A percentile compares a stretch with the other conserved stretches of the same genome.
These are phyloP conservation scores for Procambarus virginalis DNA, from an alignment of 1,140 invertebrate genomes.

Conservation along the genomic window DNA sequence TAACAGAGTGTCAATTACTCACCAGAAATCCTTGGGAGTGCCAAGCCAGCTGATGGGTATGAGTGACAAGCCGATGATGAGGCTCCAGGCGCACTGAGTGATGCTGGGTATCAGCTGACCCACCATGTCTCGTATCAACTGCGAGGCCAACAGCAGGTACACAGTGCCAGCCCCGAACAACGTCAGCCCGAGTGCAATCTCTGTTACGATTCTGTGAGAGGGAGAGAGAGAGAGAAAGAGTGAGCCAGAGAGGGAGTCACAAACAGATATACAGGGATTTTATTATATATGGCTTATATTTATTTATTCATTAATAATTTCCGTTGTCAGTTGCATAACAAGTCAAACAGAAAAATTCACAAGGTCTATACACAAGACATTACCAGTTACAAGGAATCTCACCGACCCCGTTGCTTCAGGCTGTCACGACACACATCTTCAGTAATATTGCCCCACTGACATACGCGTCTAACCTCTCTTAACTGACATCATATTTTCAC, in stretches of 20 bases:
- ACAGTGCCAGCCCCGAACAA: conserved; percentile 46
- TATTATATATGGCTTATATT: too few relatives aligned
- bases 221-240: background rate
- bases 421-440: too few relatives aligned
- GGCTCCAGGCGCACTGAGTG: conserved; percentile 78
- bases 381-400: too few relatives aligned
- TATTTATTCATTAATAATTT: too few relatives aligned
- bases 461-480: too few relatives aligned
- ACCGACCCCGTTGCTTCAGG: too few relatives aligned
- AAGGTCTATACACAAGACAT: too few relatives aligned
- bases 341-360: too few relatives aligned
- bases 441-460: too few relatives aligned
- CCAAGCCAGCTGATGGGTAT: conserved; percentile 82
- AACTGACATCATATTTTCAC: too few relatives aligned
- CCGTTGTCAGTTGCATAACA: too few relatives aligned
- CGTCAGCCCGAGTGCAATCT: conserved; percentile 2
- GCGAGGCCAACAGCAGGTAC: conserved; percentile 34
- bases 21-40: conserved; percentile 84
- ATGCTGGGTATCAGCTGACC: background rate
- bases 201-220: conserved; percentile 21
- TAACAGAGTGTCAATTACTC: conserved; percentile 68
- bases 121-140: conserved; percentile 29
- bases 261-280: too few relatives aligned
- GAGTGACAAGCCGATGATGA: conserved; percentile 79
- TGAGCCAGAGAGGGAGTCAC: background rate